Evolutionary conservation across 2,888 invertebrate genomes (phyloP), one percentile per base, ranked within the genome.

Genomic region (Zhuqinia jingwanae): DNA sequence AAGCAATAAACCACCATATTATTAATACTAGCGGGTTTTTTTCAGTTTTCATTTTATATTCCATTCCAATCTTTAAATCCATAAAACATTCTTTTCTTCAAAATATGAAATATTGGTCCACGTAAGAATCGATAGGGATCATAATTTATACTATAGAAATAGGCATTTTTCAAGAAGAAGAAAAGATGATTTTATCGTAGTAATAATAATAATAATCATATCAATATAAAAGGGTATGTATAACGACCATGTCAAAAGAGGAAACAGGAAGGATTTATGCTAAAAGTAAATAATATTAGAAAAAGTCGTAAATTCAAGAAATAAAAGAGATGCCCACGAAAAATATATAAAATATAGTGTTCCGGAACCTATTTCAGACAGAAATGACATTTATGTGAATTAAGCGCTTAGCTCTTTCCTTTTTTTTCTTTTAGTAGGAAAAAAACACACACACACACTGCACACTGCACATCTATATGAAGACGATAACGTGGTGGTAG

Each of bases 321-420:
- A 53, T 53, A 53, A 53, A 47, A 53, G 5, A 53, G 17, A n/a
- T n/a, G n/a, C n/a, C n/a, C n/a, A n/a, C 53, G 1, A 76, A 76
- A 58, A 53, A 50, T 30, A 10, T 27, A 27, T 17, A 56, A 47
- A 53, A 80, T 68, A 36, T 53, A 80, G 15, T 53, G 68, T 45
- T 58, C 42, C 70, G 70, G 70, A 70, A 70, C 25, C 68, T 70
- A 70, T 81, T 81, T 53, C 42, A 22, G 70, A 68, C 81, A 81
- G 42, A 81, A 17, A 50, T 81, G 81, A 81, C 81, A 81, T 81
- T 81, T 81, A 81, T 81, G 58, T 81, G 81, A 56, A 70, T 81
- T 45, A 70, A 81, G 50, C 65, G 60, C 60, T 76, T 36, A 17
- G 17, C 45, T 13, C 20, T 30, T 68, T 45, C 60, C 27, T n/a